phyloP scores from a whole-genome alignment of 2,888 invertebrate genomes.

The Pollenia labialis region DNA sequence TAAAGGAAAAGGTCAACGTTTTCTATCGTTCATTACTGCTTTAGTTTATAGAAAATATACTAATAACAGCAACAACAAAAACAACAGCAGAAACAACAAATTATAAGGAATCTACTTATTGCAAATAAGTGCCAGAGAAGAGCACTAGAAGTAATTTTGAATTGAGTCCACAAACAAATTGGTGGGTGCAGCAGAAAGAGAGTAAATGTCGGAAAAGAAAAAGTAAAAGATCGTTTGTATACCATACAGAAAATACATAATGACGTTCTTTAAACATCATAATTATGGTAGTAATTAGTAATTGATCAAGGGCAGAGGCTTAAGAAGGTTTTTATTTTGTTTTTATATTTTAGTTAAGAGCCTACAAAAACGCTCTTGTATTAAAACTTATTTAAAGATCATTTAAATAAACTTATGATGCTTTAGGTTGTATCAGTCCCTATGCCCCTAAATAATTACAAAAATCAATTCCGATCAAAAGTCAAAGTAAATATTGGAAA shows the following conservation, averaged over 20 bases:
- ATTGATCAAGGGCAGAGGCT: conserved; percentile 16
- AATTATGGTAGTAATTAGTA: neutral
- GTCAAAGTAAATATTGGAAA: too few relatives aligned
- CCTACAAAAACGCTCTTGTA: too few relatives aligned
- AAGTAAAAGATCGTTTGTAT: conserved; percentile 27
- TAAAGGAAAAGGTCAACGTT: conserved; percentile 71
- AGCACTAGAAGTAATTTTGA: conserved; percentile 3
- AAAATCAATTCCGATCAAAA: too few relatives aligned
- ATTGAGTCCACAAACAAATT: neutral
- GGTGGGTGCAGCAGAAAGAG: neutral
- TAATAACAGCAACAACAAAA: conserved; percentile 28
- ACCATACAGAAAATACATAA: conserved; percentile 5
- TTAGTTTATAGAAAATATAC: conserved; percentile 43
- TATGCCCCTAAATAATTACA: too few relatives aligned
- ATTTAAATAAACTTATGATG: neutral
- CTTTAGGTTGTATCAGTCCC: too few relatives aligned
- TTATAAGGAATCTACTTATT: conserved; percentile 54
- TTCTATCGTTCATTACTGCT: conserved; percentile 66
- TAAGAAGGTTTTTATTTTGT: neutral
- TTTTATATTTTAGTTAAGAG: too few relatives aligned
- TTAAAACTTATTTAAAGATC: neutral
- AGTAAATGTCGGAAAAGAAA: neutral
- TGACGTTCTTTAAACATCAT: conserved; percentile 10
- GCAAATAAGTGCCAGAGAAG: conserved; percentile 19
- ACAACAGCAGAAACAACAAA: conserved; percentile 49